Percentiles rank a stretch among this genome's conserved stretches.
These are phyloP conservation scores for Caenorhabditis sinica DNA, from an alignment of 2,888 invertebrate species.

Conservation along the genomic window DNA sequence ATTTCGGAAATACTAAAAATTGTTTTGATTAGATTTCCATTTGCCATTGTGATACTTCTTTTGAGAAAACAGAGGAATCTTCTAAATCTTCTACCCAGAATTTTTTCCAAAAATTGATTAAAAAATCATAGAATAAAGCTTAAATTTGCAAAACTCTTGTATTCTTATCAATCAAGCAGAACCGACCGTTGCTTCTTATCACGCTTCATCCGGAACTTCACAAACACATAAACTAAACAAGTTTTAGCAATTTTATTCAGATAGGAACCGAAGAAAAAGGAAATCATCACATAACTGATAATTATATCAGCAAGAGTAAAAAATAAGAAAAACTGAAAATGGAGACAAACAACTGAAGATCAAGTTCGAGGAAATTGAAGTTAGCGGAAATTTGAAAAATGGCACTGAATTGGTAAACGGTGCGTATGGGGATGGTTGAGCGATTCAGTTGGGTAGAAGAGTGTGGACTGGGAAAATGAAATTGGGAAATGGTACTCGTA, in stretches of 20 bases:
- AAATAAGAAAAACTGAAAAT: constrained; percentile 22
- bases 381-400: constrained; percentile 33
- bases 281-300: constrained; percentile 59
- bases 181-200: not conserved
- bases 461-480: constrained; percentile 34
- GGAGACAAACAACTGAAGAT: constrained; percentile 55
- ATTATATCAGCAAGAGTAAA: constrained; percentile 42
- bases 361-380: constrained; percentile 49
- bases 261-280: constrained; percentile 40
- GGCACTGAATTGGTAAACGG: constrained; percentile 45
- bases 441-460: constrained; percentile 42
- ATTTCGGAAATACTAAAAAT: no score
- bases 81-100: no score
- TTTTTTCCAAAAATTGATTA: no score
- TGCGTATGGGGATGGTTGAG: constrained; percentile 56
- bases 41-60: no score
- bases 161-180: constrained; percentile 3
- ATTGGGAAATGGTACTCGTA: constrained; percentile 47
- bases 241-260: constrained; percentile 48
- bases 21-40: no score
- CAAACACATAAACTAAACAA: constrained; percentile 1
- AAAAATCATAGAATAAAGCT: no score
- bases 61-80: no score
- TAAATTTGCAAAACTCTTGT: not conserved
- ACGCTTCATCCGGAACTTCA: constrained; percentile 1